Percentiles rank a stretch among this genome's conserved stretches.
Conservation (phyloP, 2,113 vertebrate genomes). For the Oxyruncus cristatus region DNA sequence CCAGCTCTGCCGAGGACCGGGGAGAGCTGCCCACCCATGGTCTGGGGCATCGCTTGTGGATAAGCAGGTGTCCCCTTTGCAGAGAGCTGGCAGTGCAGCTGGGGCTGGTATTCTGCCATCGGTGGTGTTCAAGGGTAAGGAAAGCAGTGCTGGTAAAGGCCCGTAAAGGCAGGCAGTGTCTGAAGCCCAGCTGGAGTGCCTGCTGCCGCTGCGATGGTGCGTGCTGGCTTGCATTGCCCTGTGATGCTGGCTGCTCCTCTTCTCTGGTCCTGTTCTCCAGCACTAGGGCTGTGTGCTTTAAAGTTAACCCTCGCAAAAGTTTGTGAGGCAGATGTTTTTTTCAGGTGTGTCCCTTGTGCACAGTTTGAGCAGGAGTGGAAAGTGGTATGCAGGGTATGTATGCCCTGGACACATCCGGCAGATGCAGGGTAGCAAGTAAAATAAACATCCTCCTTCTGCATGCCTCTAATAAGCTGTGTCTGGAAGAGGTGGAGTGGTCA, state of each 20-base stretch:
- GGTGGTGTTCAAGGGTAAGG: background rate
- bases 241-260: background rate
- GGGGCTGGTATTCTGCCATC: background rate
- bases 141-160: accelerated
- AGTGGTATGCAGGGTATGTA: background rate
- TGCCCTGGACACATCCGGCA: background rate
- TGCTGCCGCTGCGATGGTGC: background rate
- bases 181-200: accelerated
- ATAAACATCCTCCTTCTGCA: background rate
- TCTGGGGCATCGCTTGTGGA: accelerated
- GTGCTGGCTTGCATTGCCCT: conserved; percentile 1
- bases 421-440: background rate
- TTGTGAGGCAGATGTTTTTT: background rate
- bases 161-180: background rate
- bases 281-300: background rate
- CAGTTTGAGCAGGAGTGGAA: background rate
- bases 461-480: background rate
- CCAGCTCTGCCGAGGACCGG: accelerated
- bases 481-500: background rate
- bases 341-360: background rate
- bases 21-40: accelerated
- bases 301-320: background rate
- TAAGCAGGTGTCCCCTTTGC: accelerated
- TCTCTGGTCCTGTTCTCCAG: background rate
- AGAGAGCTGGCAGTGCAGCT: background rate